Base-by-base conservation (phyloP, 2,888 invertebrate genomes). In the Anthrax anthrax region DNA sequence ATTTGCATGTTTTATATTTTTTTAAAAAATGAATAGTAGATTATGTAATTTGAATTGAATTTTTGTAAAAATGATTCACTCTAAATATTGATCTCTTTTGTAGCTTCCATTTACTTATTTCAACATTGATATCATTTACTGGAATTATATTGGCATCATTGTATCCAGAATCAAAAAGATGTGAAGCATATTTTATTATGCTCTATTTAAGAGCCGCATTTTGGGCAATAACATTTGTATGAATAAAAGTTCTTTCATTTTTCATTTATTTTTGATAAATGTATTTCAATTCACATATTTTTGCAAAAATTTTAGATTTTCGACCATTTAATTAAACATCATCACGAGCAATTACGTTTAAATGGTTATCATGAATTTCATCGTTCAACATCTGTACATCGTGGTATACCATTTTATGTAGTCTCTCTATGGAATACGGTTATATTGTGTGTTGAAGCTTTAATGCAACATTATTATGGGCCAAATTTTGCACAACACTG, bases 341-440 rank as follows among this genome's bases (percentile, higher is more conserved):
- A 70, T 55, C 82, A 82, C 57, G 74, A 78, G 50, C 66, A 70
- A 50, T 60, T 80, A 37, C 70, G 80, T 47, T 67, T 80, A 50
- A 73, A 74, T 56, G 81, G 82, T 3, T 81, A 81, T 57, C 70
- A 81, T 48, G 80, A 81, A 44, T 81, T 81, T 58, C 77, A 80
- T 60, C 75, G 78, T 48, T 71, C 74, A 10, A 78, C 75, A 0
- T 71, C 72, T 53, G 67, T 70, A 47, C 75, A 76, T 44, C 74
- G 76, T 54, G 71, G 75, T 46, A 63, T 78, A 16, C 80, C 81
- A 1, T 62, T 80, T 38, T 75, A 77, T 54, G 63, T 80, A 18
- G 74, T 76, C 1, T 80, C 80, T 9, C 59, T 80, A 17, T 80
- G 71, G 79, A 80, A 70, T 65, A 74, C 72, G 1, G 62, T 66